Evolutionary conservation across 1,140 invertebrate genomes (phyloP).

Genomic region (Heliconius eleuchia): DNA sequence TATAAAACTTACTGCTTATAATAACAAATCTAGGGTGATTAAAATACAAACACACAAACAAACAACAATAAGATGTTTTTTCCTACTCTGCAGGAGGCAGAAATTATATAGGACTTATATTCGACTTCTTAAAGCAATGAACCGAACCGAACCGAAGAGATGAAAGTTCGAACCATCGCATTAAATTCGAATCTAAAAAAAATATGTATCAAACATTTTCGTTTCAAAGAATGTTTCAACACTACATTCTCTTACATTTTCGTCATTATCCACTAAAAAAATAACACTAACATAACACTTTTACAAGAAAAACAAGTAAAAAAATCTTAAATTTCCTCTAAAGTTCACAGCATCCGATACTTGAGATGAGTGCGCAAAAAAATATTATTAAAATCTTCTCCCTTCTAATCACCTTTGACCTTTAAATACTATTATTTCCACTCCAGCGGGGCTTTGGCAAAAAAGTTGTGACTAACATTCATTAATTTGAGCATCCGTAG

Average conservation of each 20-base stretch:
- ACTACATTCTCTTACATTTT: background rate
- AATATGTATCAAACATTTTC: background rate
- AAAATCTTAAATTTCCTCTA: background rate
- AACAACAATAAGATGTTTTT: no score
- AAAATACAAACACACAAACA: no score
- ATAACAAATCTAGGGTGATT: no score
- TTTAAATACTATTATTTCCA: constrained; percentile 14
- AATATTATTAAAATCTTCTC: constrained; percentile 15
- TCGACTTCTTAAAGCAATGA: no score
- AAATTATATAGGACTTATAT: no score
- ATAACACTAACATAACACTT: background rate
- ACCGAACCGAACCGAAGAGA: no score
- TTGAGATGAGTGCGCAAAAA: constrained; percentile 13
- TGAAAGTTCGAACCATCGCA: no score
- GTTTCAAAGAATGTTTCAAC: background rate
- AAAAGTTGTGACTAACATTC: constrained; percentile 11
- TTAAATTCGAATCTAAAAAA: no score
- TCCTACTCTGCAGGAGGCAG: no score
- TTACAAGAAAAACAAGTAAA: background rate
- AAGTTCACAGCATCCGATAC: constrained; percentile 9
- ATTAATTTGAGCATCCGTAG: constrained; percentile 12
- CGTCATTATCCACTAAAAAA: background rate
- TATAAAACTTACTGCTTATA: no score
- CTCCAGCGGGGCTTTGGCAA: constrained; percentile 6
- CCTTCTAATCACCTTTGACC: constrained; percentile 14